These are phyloP conservation scores for Catocala fraxini DNA, from an alignment of 2,888 invertebrate genomes.

Conservation along the genomic window DNA sequence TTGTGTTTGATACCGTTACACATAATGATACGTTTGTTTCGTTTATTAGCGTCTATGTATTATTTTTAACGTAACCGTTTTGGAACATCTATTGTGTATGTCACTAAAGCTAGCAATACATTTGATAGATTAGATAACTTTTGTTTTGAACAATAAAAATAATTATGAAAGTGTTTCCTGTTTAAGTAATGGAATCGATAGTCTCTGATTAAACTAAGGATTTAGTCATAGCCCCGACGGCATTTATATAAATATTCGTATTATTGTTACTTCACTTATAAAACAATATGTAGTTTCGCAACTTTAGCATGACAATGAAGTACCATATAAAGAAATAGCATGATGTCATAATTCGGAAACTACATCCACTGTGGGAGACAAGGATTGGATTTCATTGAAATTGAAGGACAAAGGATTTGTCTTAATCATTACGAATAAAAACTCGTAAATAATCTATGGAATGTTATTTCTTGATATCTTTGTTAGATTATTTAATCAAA, in stretches of 20 bases:
- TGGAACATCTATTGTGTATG: neutral
- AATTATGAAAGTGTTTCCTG: slow-evolving; percentile 1
- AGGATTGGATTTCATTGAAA: slow-evolving; percentile 11
- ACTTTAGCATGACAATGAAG: slow-evolving; percentile 27
- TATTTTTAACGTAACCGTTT: slow-evolving; percentile 26
- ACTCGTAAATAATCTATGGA: slow-evolving; percentile 17
- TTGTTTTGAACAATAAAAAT: slow-evolving; percentile 4
- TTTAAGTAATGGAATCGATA: slow-evolving; percentile 12
- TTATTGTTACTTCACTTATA: slow-evolving; percentile 8
- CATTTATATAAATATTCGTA: slow-evolving; percentile 7
- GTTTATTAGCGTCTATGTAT: slow-evolving; percentile 36
- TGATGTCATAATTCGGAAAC: slow-evolving; percentile 52
- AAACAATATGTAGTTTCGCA: slow-evolving; percentile 22
- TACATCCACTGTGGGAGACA: slow-evolving; percentile 44
- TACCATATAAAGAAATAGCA: slow-evolving; percentile 33
- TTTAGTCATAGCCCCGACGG: slow-evolving; percentile 11
- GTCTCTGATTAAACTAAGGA: slow-evolving; percentile 8
- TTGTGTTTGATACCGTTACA: slow-evolving; percentile 58
- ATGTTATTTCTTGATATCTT: slow-evolving; percentile 8
- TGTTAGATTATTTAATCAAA: neutral
- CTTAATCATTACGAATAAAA: slow-evolving; percentile 32
- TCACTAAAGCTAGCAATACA: neutral
- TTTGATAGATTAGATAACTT: slow-evolving; percentile 21
- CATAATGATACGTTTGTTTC: slow-evolving; percentile 44
- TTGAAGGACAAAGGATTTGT: slow-evolving; percentile 32